Percentiles rank a stretch among this genome's conserved stretches.
phyloP scores from a whole-genome alignment of 2,113 vertebrate species.

The Poicephalus meyeri region DNA sequence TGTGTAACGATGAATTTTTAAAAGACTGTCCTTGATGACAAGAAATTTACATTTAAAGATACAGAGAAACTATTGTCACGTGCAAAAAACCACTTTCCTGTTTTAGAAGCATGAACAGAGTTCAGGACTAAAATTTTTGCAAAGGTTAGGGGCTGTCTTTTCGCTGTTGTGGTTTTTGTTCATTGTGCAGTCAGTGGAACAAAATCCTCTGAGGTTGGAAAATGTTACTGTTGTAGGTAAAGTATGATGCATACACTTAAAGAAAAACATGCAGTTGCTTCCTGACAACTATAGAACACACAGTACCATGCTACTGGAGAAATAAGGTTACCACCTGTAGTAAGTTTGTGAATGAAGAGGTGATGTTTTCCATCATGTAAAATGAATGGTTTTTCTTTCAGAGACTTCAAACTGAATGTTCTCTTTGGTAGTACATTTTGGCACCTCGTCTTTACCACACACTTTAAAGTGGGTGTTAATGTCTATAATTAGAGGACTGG shows the following conservation, averaged over 20 bases:
- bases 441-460: neutral
- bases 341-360: neutral
- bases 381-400: neutral
- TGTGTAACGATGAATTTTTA: neutral
- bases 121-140: neutral
- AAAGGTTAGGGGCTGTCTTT: neutral
- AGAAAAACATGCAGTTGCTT: neutral
- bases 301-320: neutral
- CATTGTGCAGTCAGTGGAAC: constrained; percentile 19
- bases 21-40: neutral
- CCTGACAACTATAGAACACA: neutral
- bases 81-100: neutral
- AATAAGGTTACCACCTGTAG: neutral
- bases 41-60: neutral
- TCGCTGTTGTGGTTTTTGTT: neutral
- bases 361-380: neutral
- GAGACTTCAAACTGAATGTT: neutral
- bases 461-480: neutral
- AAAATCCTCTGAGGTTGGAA: constrained; percentile 31
- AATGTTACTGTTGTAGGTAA: neutral
- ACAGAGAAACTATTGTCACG: neutral
- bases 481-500: neutral
- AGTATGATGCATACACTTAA: neutral
- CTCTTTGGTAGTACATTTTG: neutral
- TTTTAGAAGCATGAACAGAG: neutral